Base-by-base conservation (phyloP, 2,113 vertebrate species). In the Gavialis gangeticus region DNA sequence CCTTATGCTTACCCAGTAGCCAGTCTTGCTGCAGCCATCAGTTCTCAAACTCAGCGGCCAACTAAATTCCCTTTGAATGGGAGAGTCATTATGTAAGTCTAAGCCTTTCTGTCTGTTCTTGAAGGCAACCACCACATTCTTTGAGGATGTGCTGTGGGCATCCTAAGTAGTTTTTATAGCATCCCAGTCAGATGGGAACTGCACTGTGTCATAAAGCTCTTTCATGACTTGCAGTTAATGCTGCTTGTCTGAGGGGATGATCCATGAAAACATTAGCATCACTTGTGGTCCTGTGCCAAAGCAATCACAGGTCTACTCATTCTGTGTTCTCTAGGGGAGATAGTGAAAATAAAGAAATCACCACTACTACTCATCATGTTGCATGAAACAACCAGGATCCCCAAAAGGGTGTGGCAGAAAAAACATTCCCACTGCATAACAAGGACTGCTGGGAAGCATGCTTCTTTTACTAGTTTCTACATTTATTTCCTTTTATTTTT, bases 121-220 rank as follows among this genome's bases (percentile, higher is more conserved):
- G 2, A 75, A 56, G 59, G 67, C 92, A 87, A 25, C 3, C 54
- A 34, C 25, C 10, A 58, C 7, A 57, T 75, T 66, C 76, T 2
- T 34, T 13, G 21, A 82, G 8, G 1, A 0, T 2, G 1, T 46
- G 54, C 2, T 54, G 46, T 28, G 21, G 30, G 8, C 54, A 46
- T 63, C 62, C 3, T 79, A 5, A 69, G 25, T 63, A 18, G 56
- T 69, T 90, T 94, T 84, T 58, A 75, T 27, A 82, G 14, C 5
- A 4, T 15, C 2, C 6, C 21, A 13, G 30, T 60, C 14, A 56
- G 34, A 64, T 55, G 30, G 80, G 2, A 46, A 9, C n/a, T 66
- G 58, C 77, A 56, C 1, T 22, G 1, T 2, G 28, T 64, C 21
- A 56, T 22, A 34, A 12, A 71, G 54, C 1, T 18, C 4, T 79